Evolutionary conservation across 2,113 vertebrate genomes (phyloP).

Genomic region (Menura novaehollandiae): DNA sequence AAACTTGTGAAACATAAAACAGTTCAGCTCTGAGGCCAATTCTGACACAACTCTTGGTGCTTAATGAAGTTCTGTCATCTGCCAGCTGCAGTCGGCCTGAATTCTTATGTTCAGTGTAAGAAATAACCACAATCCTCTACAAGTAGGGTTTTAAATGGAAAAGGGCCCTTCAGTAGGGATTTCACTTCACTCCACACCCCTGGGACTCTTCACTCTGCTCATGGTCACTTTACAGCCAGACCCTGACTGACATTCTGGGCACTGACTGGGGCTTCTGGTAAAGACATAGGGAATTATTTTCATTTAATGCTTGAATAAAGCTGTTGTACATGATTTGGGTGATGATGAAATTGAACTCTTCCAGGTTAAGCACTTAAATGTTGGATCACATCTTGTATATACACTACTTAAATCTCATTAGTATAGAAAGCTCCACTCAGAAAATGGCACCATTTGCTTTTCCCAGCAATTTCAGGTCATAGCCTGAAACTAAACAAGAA

Average conservation of each 20-base stretch:
- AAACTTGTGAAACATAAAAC: not conserved
- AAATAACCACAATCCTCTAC: not conserved
- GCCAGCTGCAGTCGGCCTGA: not conserved
- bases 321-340: not conserved
- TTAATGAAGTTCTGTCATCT: not conserved
- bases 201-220: not conserved
- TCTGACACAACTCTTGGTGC: not conserved
- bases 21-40: not conserved
- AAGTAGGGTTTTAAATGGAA: not conserved
- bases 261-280: not conserved
- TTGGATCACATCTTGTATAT: not conserved
- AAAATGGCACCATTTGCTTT: not conserved
- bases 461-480: not conserved
- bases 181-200: not conserved
- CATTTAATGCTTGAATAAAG: not conserved
- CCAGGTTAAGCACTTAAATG: not conserved
- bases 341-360: not conserved
- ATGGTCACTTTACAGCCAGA: not conserved
- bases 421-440: not conserved
- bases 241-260: not conserved
- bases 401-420: not conserved
- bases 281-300: constrained; percentile 1
- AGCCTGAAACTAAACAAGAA: not conserved
- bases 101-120: not conserved
- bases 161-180: not conserved